A percentile compares a stretch with the other conserved stretches of the same genome.
Evolutionary conservation across 2,797 vertebrate species (phyloP).

Genomic region (Trachurus trachurus): DNA sequence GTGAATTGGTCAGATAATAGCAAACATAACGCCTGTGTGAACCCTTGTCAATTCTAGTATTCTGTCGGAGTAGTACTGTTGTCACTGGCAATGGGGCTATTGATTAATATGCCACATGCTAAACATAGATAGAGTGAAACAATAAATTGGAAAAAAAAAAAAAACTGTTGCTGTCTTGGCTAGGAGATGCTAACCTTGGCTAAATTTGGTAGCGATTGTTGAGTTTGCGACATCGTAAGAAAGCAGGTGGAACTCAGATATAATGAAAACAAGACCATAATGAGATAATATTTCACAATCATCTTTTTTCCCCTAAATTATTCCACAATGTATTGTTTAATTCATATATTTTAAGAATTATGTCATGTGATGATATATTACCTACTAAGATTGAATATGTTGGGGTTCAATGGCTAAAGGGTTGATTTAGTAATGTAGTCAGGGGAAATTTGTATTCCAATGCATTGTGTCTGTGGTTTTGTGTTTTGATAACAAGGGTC

Average conservation of each 20-base stretch:
- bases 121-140: background rate
- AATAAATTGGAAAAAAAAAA: background rate
- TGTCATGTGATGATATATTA: background rate
- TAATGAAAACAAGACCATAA: background rate
- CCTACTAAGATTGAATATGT: background rate
- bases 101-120: background rate
- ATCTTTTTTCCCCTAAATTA: too few relatives aligned
- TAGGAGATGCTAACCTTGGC: background rate
- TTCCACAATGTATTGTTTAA: background rate
- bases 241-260: background rate
- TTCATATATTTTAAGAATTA: background rate
- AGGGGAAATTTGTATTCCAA: constrained; percentile 65
- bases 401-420: constrained; percentile 39
- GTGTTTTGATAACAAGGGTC: constrained; percentile 72
- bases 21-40: background rate
- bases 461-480: constrained; percentile 62
- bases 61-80: background rate
- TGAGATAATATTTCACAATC: background rate
- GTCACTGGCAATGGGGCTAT: background rate
- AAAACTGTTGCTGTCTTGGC: background rate
- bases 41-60: constrained; percentile 9
- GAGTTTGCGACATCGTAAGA: background rate
- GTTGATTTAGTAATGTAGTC: constrained; percentile 53
- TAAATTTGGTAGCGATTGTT: background rate
- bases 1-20: constrained; percentile 21